phyloP scores from a whole-genome alignment of 2,888 invertebrate genomes.

The Deilephila elpenor region DNA sequence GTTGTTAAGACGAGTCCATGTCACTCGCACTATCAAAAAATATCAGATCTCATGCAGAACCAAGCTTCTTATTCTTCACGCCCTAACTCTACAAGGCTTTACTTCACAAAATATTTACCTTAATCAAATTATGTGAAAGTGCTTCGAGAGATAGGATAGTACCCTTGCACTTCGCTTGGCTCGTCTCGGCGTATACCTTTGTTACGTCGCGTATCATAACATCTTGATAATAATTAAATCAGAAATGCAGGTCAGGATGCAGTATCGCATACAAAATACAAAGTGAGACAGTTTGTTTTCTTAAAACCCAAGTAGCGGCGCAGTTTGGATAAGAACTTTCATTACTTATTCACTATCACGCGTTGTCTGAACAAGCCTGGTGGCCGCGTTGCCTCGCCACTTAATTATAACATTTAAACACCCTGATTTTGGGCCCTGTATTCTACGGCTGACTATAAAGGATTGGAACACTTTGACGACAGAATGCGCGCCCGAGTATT shows the following conservation, averaged over 20 bases:
- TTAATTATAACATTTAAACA: slow-evolving; percentile 73
- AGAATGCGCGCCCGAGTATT: slow-evolving; percentile 44
- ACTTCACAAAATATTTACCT: no score
- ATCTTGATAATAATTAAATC: neutral
- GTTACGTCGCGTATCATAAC: neutral
- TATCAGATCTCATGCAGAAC: no score
- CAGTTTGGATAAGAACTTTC: slow-evolving; percentile 57
- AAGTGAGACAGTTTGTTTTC: slow-evolving; percentile 53
- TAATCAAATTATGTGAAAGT: no score
- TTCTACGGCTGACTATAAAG: slow-evolving; percentile 30
- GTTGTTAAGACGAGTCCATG: no score
- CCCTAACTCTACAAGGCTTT: no score
- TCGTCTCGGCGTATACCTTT: no score
- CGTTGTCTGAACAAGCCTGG: slow-evolving; percentile 55
- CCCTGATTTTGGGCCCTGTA: slow-evolving; percentile 53
- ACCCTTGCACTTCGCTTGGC: no score
- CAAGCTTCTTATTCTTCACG: no score
- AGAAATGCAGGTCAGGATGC: neutral
- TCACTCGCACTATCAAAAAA: no score
- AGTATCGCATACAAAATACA: slow-evolving; percentile 41
- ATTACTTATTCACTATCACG: slow-evolving; percentile 73
- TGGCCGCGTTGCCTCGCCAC: slow-evolving; percentile 56
- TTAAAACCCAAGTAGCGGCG: slow-evolving; percentile 51
- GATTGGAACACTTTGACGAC: slow-evolving; percentile 44
- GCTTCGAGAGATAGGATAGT: no score